These are phyloP conservation scores for Trichosurus vulpecula DNA, from an alignment of 2,797 vertebrate species.

Conservation along the genomic window DNA sequence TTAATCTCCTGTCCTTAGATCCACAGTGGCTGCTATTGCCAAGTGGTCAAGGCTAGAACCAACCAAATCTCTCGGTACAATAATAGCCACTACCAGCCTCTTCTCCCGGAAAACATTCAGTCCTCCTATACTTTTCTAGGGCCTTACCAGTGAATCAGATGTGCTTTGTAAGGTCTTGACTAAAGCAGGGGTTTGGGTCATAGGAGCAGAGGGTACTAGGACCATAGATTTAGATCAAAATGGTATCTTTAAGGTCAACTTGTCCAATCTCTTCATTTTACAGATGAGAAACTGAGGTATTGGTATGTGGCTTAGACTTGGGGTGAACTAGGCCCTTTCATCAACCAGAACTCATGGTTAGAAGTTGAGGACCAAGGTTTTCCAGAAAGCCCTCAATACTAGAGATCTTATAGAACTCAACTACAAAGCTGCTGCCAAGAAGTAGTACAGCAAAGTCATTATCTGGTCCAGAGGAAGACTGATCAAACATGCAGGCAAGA, in stretches of 20 bases:
- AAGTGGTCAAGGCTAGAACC: neutral
- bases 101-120: neutral
- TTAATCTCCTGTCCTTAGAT: neutral
- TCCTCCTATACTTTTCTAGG: neutral
- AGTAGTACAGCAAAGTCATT: neutral
- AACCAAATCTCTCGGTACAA: neutral
- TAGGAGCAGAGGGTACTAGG: too few species aligned
- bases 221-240: neutral
- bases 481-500: neutral
- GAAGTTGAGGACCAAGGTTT: neutral
- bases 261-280: neutral
- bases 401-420: neutral
- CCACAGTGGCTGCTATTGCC: neutral
- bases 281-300: neutral
- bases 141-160: neutral
- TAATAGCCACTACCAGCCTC: neutral
- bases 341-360: neutral
- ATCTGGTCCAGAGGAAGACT: neutral
- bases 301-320: neutral
- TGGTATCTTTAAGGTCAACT: neutral
- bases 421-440: neutral
- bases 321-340: neutral
- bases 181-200: neutral
- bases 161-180: neutral
- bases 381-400: neutral